Conservation (phyloP, 2,797 vertebrate species). For the Bovichtus diacanthus region DNA sequence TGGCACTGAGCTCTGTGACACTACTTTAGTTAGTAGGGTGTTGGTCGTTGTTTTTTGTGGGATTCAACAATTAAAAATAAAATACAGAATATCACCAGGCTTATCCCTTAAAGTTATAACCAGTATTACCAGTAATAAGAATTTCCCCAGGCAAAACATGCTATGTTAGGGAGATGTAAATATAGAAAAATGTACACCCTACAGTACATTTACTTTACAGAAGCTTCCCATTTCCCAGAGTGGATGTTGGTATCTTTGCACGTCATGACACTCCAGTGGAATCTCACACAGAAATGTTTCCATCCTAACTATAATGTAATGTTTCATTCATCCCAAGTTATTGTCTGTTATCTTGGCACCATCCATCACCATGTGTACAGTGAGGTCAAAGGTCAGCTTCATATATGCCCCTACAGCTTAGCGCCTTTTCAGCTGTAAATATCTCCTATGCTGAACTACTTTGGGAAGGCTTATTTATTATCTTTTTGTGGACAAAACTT, state of each 20-base stretch:
- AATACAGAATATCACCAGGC: neutral
- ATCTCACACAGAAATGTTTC: neutral
- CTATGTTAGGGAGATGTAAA: neutral
- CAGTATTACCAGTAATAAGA: neutral
- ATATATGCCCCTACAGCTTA: conserved; percentile 2
- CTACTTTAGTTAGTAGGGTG: neutral
- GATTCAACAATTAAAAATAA: neutral
- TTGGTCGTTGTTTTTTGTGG: conserved; percentile 5
- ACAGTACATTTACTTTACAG: neutral
- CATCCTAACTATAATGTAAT: neutral
- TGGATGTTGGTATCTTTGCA: neutral
- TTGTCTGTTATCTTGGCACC: neutral
- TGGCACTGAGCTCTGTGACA: neutral
- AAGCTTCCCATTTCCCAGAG: neutral
- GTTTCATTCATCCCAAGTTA: neutral
- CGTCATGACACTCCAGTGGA: neutral
- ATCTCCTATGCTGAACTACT: conserved; percentile 57
- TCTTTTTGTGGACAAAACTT: conserved; percentile 63
- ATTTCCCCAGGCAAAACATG: neutral
- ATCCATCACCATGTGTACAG: conserved; percentile 1
- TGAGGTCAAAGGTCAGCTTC: conserved; percentile 32
- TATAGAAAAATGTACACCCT: conserved; percentile 7
- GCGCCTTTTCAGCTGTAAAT: conserved; percentile 63
- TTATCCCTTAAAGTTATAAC: neutral
- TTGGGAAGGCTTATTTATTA: conserved; percentile 77